Base-by-base conservation (phyloP, 2,797 vertebrate genomes). In the Lateolabrax maculatus region DNA sequence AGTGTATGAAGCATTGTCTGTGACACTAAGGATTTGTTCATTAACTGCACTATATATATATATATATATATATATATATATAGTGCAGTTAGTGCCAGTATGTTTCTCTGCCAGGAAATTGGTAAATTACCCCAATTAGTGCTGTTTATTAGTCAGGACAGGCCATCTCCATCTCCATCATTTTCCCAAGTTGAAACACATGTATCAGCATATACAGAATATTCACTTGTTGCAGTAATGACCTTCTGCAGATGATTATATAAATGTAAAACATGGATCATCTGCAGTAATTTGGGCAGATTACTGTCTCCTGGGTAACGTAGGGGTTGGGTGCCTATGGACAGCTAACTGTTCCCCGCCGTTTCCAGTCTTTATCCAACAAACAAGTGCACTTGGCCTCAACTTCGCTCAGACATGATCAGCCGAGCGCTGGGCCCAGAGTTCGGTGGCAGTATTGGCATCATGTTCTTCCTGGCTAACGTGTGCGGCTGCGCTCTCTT, bases 401-500 rank as follows among this genome's bases (percentile, higher is more conserved):
- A 84, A 95, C 89, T 6, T 23, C 3, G 1, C 15, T 61, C 84
- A 98, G 97, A 98, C 84, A 98, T 98, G 97, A 98, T 98, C 88
- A 98, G 97, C 85, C 94, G 97, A 73, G 97, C 97, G 0, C 63
- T 98, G 77, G 97, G 97, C 1, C 97, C 97, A 0, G 97, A 98
- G 90, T 97, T 98, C 0, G 97, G 97, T 0, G 97, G 97, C 72
- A 98, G 97, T 66, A 97, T 98, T 0, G 97, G 97, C 15, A 95
- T 98, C 88, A 97, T 98, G 97, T 98, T 98, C 92, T 98, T 98
- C 87, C 84, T 98, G 49, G 97, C 97, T 63, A 98, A 98, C 0
- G 96, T 98, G 71, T 97, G 96, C 1, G 96, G 95, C 84, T 95
- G 97, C 10, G 97, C 97, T 49, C 95, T 98, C 10, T 97, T 88